These are phyloP conservation scores for Dasypogon diadema DNA, from an alignment of 2,888 invertebrate genomes.

Conservation along the genomic window DNA sequence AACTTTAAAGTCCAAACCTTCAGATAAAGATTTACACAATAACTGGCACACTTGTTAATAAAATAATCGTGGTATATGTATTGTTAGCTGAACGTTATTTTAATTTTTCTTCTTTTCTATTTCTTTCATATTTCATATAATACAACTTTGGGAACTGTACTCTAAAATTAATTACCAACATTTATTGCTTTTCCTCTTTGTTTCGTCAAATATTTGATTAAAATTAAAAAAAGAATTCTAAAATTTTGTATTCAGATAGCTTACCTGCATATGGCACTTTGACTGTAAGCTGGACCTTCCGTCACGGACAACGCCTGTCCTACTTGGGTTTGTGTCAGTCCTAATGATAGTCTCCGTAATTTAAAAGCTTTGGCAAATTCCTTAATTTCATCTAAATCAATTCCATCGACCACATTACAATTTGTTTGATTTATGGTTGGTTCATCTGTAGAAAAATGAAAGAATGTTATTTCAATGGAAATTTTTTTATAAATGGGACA, in stretches of 20 bases:
- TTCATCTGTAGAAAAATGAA: conserved; percentile 75
- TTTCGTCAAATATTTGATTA: conserved; percentile 41
- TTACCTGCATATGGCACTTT: conserved; percentile 99
- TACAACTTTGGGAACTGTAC: too few species aligned
- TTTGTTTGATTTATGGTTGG: conserved; percentile 94
- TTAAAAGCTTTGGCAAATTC: conserved; percentile 99
- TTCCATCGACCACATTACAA: conserved; percentile 95
- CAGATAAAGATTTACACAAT: too few species aligned
- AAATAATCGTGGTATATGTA: too few species aligned
- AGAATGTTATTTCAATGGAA: neutral
- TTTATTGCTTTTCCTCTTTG: conserved; percentile 37
- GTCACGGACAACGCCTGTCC: conserved; percentile 97
- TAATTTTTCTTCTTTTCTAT: too few species aligned
- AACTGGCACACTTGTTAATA: too few species aligned
- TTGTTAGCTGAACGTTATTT: too few species aligned
- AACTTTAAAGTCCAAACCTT: too few species aligned
- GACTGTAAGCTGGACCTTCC: conserved; percentile 98
- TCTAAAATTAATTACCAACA: neutral
- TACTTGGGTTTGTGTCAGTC: conserved; percentile 96
- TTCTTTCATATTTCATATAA: too few species aligned
- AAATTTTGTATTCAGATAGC: conserved; percentile 58
- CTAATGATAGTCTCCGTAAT: conserved; percentile 89
- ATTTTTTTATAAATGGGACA: too few species aligned
- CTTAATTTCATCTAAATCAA: conserved; percentile 97
- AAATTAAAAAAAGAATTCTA: conserved; percentile 35